Evolutionary conservation across 1,140 invertebrate species (phyloP), one percentile per base, ranked within the genome.

Genomic region (Dreissena polymorpha): DNA sequence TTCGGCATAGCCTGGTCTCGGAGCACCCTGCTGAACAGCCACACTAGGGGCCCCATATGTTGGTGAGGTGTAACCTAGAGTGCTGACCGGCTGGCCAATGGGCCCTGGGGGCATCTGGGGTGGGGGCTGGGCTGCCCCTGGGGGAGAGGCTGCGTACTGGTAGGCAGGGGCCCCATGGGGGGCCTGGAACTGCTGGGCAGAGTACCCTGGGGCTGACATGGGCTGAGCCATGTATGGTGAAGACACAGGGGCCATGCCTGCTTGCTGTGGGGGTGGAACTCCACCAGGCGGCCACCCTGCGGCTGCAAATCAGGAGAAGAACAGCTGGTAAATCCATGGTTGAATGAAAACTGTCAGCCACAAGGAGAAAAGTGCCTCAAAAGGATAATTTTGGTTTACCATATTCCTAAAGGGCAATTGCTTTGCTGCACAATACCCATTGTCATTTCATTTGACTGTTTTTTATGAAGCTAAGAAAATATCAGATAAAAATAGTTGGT

Each of bases 231-330:
- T 21, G 64, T 55, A 78, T 16, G 65, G 64, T 51, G 74, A 60
- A 7, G 60, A 49, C 50, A n/a, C 74, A 23, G 65, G 76, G 13
- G 76, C 50, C 14, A 60, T 53, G 16, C 76, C 76, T 57, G 76
- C 21, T 27, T 69, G 76, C 23, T 50, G 76, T 0, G 64, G 49
- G 5, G 63, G 75, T 23, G 64, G 29, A 12, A 7, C 76, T 70
- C 50, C n/a, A 39, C 68, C 68, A 7, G 68, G 68, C 5, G 76
- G 76, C 76, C 76, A 78, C 2, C 76, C 76, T n/a, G 63, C 76
- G 57, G 25, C 57, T 60, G 57, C 57, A 60, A 60, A 3, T 12
- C 53, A 55, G n/a, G 3, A 39, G 39, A 39, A 39, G 3, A 39
- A 39, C 39, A 39, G 39, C 39, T 39, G 39, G 39, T 39, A 39